Evolutionary conservation across 2,113 vertebrate genomes (phyloP).

Genomic region (Triplophysa siluroides): DNA sequence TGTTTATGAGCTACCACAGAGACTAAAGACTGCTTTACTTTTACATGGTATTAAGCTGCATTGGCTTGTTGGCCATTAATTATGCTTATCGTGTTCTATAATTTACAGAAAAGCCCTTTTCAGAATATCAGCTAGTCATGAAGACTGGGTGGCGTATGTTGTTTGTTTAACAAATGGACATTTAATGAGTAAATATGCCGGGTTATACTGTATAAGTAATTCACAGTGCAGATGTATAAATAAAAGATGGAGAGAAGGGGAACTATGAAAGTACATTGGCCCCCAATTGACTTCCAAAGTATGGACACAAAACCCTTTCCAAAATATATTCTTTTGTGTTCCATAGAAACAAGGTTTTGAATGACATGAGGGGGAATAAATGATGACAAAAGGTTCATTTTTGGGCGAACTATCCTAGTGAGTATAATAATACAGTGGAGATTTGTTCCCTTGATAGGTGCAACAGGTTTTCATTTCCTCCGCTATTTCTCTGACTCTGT

Average conservation of each 20-base stretch:
- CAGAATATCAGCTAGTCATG: constrained; percentile 46
- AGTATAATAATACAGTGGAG: too few species aligned
- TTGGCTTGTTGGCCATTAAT: constrained; percentile 26
- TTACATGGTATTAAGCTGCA: neutral
- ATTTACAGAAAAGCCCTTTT: constrained; percentile 15
- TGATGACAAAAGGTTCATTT: too few species aligned
- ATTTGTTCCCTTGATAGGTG: too few species aligned
- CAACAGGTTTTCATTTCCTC: too few species aligned
- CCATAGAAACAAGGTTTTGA: too few species aligned
- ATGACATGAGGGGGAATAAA: too few species aligned
- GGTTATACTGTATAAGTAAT: constrained; percentile 58
- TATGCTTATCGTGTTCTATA: constrained; percentile 9
- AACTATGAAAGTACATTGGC: constrained; percentile 23
- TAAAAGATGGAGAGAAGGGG: constrained; percentile 53
- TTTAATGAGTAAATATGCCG: constrained; percentile 63
- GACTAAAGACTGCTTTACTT: constrained; percentile 2
- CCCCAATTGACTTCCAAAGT: too few species aligned
- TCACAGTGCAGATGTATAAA: constrained; percentile 60
- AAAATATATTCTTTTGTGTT: too few species aligned
- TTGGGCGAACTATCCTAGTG: too few species aligned
- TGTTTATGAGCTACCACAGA: neutral
- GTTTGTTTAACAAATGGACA: constrained; percentile 63
- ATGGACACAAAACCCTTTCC: too few species aligned
- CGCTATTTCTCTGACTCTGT: too few species aligned
- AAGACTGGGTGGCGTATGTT: constrained; percentile 62